Evolutionary conservation across 2,888 invertebrate genomes (phyloP).

Genomic region (Cephus sareptanus): DNA sequence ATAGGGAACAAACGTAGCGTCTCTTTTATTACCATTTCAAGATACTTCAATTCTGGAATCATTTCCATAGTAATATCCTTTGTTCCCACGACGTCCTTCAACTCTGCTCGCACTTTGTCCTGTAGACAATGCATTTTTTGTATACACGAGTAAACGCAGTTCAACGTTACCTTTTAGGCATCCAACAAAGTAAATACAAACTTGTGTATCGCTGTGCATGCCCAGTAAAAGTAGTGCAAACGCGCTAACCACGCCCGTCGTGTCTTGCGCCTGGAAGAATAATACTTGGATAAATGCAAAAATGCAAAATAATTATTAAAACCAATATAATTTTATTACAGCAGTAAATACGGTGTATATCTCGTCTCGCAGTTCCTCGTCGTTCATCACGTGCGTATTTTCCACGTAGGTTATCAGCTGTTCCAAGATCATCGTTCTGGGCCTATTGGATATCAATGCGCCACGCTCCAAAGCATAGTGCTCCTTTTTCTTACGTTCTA

Average conservation of each 20-base stretch:
- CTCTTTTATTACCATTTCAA: slow-evolving; percentile 30
- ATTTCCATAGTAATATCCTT: slow-evolving; percentile 9
- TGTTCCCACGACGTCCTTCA: slow-evolving; percentile 18
- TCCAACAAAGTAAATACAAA: background rate
- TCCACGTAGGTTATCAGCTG: slow-evolving; percentile 29
- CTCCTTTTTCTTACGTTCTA: slow-evolving; percentile 34
- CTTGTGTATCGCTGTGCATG: slow-evolving; percentile 25
- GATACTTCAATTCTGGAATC: slow-evolving; percentile 21
- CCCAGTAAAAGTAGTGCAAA: slow-evolving; percentile 30
- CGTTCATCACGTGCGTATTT: slow-evolving; percentile 21
- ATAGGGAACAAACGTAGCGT: slow-evolving; percentile 28
- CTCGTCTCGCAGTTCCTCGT: slow-evolving; percentile 34
- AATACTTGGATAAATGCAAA: background rate
- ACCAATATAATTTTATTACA: slow-evolving; percentile 15
- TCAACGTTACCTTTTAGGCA: background rate
- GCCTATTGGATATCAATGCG: slow-evolving; percentile 21
- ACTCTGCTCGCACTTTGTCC: slow-evolving; percentile 27
- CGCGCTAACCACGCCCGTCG: slow-evolving; percentile 27
- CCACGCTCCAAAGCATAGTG: slow-evolving; percentile 23
- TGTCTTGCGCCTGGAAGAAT: slow-evolving; percentile 32
- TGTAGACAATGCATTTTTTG: background rate
- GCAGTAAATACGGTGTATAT: slow-evolving; percentile 40
- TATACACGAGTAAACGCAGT: background rate
- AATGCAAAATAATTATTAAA: background rate
- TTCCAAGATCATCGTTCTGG: slow-evolving; percentile 30